Evolutionary conservation across 2,113 vertebrate species (phyloP), one percentile per base, ranked within the genome.

Genomic region (Mastomys natalensis): DNA sequence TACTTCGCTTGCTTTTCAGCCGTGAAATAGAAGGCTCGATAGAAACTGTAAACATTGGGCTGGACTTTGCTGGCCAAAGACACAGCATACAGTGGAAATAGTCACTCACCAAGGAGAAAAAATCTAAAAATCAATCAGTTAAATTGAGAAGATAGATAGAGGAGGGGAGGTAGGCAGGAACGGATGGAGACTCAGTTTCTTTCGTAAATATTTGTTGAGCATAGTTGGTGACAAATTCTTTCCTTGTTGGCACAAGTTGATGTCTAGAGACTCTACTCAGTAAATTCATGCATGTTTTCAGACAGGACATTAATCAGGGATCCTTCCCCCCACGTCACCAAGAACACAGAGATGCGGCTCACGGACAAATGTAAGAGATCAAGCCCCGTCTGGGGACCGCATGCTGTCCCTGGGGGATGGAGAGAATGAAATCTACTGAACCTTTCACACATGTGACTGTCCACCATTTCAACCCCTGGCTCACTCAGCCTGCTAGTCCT

Each of bases 171-270:
- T 1, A 37, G 5, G 48, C 12, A 45, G 6, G 22, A 6, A 22
- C 5, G 19, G 3, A 7, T 8, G 16, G 40, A 45, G 29, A 4
- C 72, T 11, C 11, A 34, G 29, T 64, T 66, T 76, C 5, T 58
- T 82, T 87, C 17, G 73, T 34, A 89, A 76, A 89, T 92, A 73
- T 84, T 84, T 43, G 53, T 70, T 93, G 68, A 90, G 19, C 13
- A 4, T 26, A 66, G 16, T 24, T 68, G 15, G 29, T 55, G 55
- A 87, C 78, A 95, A 16, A 87, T 53, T 80, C n/a, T 78, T 96
- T 80, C 77, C 80, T 87, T 55, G 21, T 68, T 90, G 55, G 43
- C 62, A 17, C 68, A 92, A 48, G 81, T 26, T 64, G 55, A 15
- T 90, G 78, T 40, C 70, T 94, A 55, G 76, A 78, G 87, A 66